Evolutionary conservation across 2,797 vertebrate genomes (phyloP).

Genomic region (Picus viridis): DNA sequence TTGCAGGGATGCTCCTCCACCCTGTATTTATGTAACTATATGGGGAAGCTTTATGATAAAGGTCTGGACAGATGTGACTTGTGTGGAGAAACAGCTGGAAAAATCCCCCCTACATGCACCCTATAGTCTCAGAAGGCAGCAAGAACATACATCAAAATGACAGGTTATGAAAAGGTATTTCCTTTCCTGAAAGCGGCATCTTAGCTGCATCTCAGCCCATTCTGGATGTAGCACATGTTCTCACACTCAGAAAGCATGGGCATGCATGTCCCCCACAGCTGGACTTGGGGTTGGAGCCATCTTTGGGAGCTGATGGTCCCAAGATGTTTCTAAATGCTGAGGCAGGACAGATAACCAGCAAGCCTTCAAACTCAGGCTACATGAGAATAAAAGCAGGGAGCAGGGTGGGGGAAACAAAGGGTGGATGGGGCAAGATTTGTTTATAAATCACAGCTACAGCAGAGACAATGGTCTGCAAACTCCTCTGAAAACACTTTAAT

Average conservation of each 20-base stretch:
- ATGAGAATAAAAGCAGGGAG: not conserved
- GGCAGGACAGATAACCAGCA: not conserved
- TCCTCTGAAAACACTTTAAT: slow-evolving; percentile 6
- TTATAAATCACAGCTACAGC: not conserved
- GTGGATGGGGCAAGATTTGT: not conserved
- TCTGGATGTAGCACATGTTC: not conserved
- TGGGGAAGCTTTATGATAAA: not conserved
- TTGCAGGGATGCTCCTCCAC: not conserved
- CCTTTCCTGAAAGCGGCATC: not conserved
- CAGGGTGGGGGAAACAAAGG: not conserved
- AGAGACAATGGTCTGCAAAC: slow-evolving; percentile 15
- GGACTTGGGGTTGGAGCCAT: not conserved
- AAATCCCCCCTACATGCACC: not conserved
- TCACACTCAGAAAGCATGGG: not conserved
- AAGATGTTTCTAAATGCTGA: not conserved
- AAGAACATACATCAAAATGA: not conserved
- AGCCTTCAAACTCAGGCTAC: not conserved
- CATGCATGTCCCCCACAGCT: fast-evolving
- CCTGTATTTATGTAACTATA: not conserved
- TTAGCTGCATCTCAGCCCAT: not conserved
- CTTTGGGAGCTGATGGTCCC: not conserved
- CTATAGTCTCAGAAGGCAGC: not conserved
- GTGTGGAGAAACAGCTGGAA: not conserved
- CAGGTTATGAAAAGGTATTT: not conserved
- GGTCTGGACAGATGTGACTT: not conserved